These are phyloP conservation scores for Bombus affinis DNA, from an alignment of 1,140 invertebrate species.

Conservation along the genomic window DNA sequence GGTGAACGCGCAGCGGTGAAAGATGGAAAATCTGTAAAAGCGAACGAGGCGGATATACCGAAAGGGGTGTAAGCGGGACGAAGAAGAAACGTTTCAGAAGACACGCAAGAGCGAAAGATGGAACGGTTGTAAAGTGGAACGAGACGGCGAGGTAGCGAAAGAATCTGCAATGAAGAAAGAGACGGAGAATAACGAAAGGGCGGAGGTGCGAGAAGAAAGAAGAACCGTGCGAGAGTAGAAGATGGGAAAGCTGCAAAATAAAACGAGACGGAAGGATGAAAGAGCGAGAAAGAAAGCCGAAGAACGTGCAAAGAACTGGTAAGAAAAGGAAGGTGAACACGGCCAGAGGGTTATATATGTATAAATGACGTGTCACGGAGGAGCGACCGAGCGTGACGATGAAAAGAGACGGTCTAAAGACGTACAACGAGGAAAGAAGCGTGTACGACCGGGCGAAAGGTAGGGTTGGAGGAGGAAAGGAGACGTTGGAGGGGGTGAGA, in stretches of 20 bases:
- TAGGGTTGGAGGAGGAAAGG: background rate
- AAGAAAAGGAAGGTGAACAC: background rate
- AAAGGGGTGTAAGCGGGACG: background rate
- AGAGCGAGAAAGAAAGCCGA: too few relatives aligned
- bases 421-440: background rate
- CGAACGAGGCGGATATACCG: background rate
- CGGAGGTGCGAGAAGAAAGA: background rate
- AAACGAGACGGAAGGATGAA: background rate
- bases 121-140: background rate
- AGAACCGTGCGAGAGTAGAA: too few relatives aligned
- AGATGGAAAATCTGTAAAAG: background rate
- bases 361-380: slow-evolving; percentile 31
- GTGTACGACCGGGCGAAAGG: background rate
- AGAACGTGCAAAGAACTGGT: too few relatives aligned
- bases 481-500: background rate
- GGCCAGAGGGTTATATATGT: background rate
- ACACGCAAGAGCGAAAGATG: background rate
- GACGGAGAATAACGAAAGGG: background rate
- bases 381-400: background rate
- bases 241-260: background rate
- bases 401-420: slow-evolving; percentile 9
- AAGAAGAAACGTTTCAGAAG: too few relatives aligned
- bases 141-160: background rate
- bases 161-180: fast-evolving
- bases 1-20: background rate